Percentiles rank a stretch among this genome's conserved stretches.
Conservation (phyloP, 2,113 vertebrate genomes). For the Dromas ardeola region DNA sequence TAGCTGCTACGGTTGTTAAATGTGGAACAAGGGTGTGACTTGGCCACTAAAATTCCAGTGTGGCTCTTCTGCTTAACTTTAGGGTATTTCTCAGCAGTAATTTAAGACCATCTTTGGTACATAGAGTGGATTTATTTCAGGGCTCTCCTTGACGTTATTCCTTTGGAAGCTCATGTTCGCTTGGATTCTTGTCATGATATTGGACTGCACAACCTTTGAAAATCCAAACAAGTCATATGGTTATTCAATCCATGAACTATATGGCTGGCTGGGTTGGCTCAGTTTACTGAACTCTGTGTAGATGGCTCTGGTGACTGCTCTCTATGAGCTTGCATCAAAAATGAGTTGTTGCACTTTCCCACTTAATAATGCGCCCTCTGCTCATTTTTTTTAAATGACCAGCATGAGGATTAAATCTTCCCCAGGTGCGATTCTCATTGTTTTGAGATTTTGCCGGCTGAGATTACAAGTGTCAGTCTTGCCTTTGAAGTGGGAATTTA, state of each 20-base stretch:
- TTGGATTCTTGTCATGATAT: not conserved
- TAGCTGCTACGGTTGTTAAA: not conserved
- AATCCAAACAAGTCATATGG: not conserved
- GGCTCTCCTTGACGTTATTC: not conserved
- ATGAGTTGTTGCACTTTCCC: not conserved
- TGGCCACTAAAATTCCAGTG: not conserved
- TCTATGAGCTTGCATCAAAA: not conserved
- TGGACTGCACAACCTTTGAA: not conserved
- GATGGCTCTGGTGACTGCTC: not conserved
- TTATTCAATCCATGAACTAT: not conserved
- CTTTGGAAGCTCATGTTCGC: not conserved
- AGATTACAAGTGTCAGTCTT: not conserved
- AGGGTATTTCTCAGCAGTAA: not conserved
- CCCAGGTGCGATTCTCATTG: not conserved
- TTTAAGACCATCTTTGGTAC: not conserved
- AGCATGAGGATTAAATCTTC: not conserved
- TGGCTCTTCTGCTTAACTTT: not conserved
- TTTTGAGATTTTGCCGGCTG: not conserved
- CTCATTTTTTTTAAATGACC: not conserved
- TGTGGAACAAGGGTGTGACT: not conserved
- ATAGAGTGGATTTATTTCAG: not conserved
- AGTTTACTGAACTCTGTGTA: not conserved
- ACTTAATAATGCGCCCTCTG: not conserved
- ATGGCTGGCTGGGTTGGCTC: not conserved
- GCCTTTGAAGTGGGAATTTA: not conserved